Conservation (phyloP, 1,140 invertebrate species). For the Drosophila persimilis region DNA sequence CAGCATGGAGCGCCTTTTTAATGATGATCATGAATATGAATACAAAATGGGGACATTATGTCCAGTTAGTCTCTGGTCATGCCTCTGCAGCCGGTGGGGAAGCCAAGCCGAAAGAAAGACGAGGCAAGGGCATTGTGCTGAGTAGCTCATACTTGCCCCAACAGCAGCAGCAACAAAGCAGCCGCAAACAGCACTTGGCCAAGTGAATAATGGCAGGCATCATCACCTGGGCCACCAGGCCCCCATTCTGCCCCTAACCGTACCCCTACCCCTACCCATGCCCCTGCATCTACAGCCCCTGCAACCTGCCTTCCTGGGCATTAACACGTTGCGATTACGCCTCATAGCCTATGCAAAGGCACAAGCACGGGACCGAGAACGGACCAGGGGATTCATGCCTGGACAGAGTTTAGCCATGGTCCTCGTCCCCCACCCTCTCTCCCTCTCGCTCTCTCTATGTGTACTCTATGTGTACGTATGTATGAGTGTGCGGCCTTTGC, state of each 20-base stretch:
- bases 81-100: no score
- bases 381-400: constrained; percentile 3
- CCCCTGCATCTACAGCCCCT: background rate
- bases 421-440: no score
- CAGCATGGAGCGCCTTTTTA: no score
- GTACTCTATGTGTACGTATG: no score
- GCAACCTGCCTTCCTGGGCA: constrained; percentile 19
- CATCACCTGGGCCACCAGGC: constrained; percentile 44
- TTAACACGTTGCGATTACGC: constrained; percentile 78
- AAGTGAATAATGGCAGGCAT: constrained; percentile 74
- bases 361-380: constrained; percentile 6
- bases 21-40: no score
- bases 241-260: constrained; percentile 1
- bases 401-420: constrained; percentile 19
- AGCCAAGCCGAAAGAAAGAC: background rate
- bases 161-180: constrained; percentile 34
- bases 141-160: constrained; percentile 48
- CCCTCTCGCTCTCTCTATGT: no score
- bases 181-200: constrained; percentile 54
- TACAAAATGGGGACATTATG: no score
- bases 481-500: constrained; percentile 26
- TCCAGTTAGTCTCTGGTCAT: no score
- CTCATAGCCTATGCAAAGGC: constrained; percentile 55
- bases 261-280: background rate
- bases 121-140: constrained; percentile 41